Evolutionary conservation across 2,797 vertebrate genomes (phyloP).

Genomic region (Perodicticus potto): DNA sequence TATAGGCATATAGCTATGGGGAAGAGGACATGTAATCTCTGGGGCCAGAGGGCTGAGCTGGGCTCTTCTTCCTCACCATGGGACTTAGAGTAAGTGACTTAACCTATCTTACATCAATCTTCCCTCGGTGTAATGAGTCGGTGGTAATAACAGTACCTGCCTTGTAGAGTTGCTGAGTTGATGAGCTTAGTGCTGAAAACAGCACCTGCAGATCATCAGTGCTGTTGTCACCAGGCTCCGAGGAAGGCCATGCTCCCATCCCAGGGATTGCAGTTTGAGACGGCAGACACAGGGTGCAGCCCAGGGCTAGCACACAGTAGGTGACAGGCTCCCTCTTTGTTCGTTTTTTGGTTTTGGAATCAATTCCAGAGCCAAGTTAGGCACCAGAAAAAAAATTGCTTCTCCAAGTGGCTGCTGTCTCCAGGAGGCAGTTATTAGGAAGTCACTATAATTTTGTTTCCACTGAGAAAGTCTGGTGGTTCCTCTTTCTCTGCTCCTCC

Average conservation of each 20-base stretch:
- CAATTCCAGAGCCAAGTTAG: neutral
- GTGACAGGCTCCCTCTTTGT: neutral
- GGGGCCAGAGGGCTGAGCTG: neutral
- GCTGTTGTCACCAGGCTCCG: neutral
- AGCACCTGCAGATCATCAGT: neutral
- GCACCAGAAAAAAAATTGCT: neutral
- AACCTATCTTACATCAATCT: neutral
- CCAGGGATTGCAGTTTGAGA: neutral
- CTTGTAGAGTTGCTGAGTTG: neutral
- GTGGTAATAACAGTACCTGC: neutral
- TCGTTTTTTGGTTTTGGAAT: neutral
- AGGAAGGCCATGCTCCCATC: neutral
- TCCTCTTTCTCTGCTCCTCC: neutral
- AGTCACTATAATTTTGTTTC: neutral
- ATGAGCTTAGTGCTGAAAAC: neutral
- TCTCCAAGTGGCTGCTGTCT: neutral
- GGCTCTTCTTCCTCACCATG: neutral
- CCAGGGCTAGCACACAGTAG: neutral
- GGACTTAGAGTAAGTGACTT: neutral
- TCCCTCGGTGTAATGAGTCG: neutral
- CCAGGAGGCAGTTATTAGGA: neutral
- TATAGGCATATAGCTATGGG: accelerated
- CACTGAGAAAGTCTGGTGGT: neutral
- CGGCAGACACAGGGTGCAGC: neutral
- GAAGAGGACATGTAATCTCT: neutral